Percentiles rank a stretch among this genome's conserved stretches.
Evolutionary conservation across 2,113 vertebrate species (phyloP).

Genomic region (Heterotilapia buettikoferi): DNA sequence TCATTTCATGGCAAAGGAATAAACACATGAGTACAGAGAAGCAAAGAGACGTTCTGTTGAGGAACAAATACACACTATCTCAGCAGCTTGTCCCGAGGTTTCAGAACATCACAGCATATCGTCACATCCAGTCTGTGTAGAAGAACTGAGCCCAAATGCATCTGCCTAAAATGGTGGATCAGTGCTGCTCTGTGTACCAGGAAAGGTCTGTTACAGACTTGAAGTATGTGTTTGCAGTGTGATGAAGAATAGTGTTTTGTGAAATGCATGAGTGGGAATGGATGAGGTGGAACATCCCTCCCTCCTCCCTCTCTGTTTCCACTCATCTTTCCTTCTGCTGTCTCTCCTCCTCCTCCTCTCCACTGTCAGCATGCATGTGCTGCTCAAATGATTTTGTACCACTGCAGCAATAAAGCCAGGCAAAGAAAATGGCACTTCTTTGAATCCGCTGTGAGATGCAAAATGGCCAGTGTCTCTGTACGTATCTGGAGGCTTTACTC

Average conservation of each 20-base stretch:
- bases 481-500: not conserved
- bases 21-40: not conserved
- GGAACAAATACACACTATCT: not conserved
- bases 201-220: not conserved
- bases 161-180: not conserved
- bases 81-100: not conserved
- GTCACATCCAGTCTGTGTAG: not conserved
- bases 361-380: not conserved
- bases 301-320: not conserved
- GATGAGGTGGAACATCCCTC: constrained; percentile 41
- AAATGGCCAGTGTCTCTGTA: not conserved
- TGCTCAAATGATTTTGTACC: not conserved
- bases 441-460: not conserved
- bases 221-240: not conserved
- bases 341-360: not conserved
- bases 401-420: not conserved
- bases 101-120: not conserved
- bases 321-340: not conserved
- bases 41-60: not conserved
- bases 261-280: constrained; percentile 40
- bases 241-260: not conserved
- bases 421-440: not conserved
- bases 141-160: not conserved
- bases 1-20: not conserved
- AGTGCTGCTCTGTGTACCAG: not conserved